These are phyloP conservation scores for Lepus europaeus DNA, from an alignment of 2,113 vertebrate species.

Conservation along the genomic window DNA sequence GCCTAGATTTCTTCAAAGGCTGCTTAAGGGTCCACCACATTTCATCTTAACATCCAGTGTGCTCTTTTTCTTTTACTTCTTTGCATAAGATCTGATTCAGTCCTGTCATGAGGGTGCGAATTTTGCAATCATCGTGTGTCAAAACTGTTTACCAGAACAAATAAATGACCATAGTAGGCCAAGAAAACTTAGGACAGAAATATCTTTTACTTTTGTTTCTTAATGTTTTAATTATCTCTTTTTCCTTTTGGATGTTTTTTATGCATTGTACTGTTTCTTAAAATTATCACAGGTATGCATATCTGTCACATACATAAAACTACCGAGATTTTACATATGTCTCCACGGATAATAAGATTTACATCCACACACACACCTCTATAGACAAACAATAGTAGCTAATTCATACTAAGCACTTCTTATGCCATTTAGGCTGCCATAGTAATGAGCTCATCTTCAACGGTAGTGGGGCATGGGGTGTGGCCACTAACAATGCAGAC, in stretches of 20 bases:
- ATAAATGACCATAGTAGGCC: background rate
- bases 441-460: background rate
- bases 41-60: background rate
- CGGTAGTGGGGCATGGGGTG: background rate
- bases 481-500: background rate
- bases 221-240: conserved; percentile 7
- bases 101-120: background rate
- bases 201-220: background rate
- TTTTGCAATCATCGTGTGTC: background rate
- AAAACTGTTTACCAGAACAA: conserved; percentile 19
- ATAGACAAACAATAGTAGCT: background rate
- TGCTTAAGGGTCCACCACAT: background rate
- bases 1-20: background rate
- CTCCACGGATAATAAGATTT: background rate
- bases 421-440: background rate
- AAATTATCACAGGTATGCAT: background rate
- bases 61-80: background rate
- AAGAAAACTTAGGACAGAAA: background rate
- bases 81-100: background rate
- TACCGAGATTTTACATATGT: background rate
- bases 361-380: no score
- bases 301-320: background rate
- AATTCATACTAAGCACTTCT: background rate
- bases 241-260: background rate
- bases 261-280: background rate